Evolutionary conservation across 2,888 invertebrate species (phyloP), one percentile per base, ranked within the genome.

Genomic region (Ecliptopera silaceata): DNA sequence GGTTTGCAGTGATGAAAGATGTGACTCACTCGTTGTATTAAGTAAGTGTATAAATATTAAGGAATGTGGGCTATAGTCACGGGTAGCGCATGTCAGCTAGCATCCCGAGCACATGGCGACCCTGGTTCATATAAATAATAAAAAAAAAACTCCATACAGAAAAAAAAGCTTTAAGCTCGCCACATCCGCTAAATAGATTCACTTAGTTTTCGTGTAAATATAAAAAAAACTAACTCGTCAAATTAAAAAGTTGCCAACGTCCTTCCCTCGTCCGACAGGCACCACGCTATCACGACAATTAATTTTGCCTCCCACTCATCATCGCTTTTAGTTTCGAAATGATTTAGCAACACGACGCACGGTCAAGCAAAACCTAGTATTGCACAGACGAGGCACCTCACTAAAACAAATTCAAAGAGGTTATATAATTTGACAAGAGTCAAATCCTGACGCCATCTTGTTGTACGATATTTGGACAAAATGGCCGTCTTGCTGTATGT

Each of bases 1-100:
- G 88, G 86, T 89, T 89, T 84, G 77, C 91, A 91, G 91, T 84
- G 88, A 86, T 89, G 88, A 91, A 84, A 85, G 86, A 87, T 84
- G 86, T 87, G 86, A 87, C 72, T 79, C 84, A 82, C 82, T 84
- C 77, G 72, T 71, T 53, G 50, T 65, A 15, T 49, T 79, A 85
- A 79, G 91, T 91, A 91, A 91, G 91, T 90, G 79, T 82, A 82
- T 74, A 85, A 81, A 80, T 83, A 73, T 79, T 80, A 76, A 81
- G 82, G 87, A 90, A 90, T 89, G 90, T 74, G 86, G 87, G 81
- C 81, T 83, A 80, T 83, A 85, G 82, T 74, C 86, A 85, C 86
- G 86, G 88, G 82, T 89, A 89, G 88, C 87, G 91, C 90, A 90
- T 90, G 90, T 72, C 65, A 72, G 84, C 86, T 85, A 83, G 79